A percentile compares a stretch with the other conserved stretches of the same genome.
Conservation (phyloP, 2,888 invertebrate genomes). For the Ectemnius continuus region DNA sequence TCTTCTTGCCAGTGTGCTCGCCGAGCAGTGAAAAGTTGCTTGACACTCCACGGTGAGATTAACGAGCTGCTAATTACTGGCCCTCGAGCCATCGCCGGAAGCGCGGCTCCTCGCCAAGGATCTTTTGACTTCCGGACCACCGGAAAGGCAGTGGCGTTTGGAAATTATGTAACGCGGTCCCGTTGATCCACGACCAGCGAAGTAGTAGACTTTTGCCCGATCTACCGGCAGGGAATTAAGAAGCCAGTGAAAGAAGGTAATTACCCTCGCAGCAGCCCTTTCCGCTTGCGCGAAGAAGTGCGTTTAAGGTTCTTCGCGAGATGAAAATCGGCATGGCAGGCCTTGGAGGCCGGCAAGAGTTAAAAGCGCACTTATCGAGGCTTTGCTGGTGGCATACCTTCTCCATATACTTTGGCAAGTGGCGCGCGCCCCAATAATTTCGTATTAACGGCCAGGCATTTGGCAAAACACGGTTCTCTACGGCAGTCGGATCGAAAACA, state of each 20-base stretch:
- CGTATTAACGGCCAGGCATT: background rate
- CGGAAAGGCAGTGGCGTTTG: slow-evolving; percentile 2
- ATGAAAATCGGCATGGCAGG: background rate
- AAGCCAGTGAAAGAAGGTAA: slow-evolving; percentile 3
- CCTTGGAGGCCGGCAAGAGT: background rate
- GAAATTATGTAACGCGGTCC: slow-evolving; percentile 21
- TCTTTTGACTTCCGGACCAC: background rate
- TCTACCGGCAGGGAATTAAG: background rate
- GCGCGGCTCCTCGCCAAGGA: slow-evolving; percentile 9
- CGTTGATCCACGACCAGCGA: background rate
- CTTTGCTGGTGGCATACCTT: background rate
- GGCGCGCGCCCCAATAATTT: background rate
- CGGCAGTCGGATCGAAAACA: background rate
- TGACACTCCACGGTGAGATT: slow-evolving; percentile 16
- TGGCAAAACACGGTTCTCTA: background rate
- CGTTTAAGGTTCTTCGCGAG: background rate
- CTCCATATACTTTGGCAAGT: background rate
- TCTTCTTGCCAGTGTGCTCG: slow-evolving; percentile 20
- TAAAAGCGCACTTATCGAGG: background rate
- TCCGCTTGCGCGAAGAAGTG: background rate
- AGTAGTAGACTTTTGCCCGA: background rate
- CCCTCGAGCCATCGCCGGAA: slow-evolving; percentile 13
- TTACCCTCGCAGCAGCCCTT: background rate
- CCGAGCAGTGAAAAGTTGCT: slow-evolving; percentile 10
- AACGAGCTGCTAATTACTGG: slow-evolving; percentile 26